Percentiles rank a stretch among this genome's conserved stretches.
Evolutionary conservation across 1,140 invertebrate genomes (phyloP).

Genomic region (Anastrepha ludens): DNA sequence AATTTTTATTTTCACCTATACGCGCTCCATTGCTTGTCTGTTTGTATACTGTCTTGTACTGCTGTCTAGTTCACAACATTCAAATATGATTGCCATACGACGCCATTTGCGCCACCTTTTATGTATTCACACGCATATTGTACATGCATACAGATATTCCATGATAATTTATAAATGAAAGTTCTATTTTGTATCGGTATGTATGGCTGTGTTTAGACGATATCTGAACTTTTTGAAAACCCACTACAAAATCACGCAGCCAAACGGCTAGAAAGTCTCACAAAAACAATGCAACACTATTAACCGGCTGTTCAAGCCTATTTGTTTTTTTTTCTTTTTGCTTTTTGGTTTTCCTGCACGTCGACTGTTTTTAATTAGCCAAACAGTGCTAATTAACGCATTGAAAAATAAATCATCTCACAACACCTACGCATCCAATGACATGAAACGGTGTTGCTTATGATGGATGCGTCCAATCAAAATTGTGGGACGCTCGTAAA

Average conservation of each 20-base stretch:
- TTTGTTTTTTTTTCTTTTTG: background rate
- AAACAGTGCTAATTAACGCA: conserved; percentile 15
- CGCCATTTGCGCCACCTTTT: too few relatives aligned
- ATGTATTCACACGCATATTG: too few relatives aligned
- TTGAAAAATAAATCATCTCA: background rate
- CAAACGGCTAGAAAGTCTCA: background rate
- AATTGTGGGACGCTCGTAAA: background rate
- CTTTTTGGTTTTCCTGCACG: background rate
- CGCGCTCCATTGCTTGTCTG: too few relatives aligned
- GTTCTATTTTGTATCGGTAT: too few relatives aligned
- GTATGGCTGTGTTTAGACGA: too few relatives aligned
- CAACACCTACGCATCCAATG: conserved; percentile 9
- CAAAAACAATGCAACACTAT: background rate
- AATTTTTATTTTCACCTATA: too few relatives aligned
- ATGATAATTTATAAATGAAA: too few relatives aligned
- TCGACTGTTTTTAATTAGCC: conserved; percentile 20
- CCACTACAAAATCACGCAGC: background rate
- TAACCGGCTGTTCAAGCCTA: background rate
- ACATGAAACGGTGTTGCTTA: background rate
- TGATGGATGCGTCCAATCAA: background rate
- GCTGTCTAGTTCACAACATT: too few relatives aligned
- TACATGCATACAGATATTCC: too few relatives aligned
- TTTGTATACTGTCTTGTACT: too few relatives aligned
- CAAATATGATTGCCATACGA: too few relatives aligned
- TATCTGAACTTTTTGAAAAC: background rate